Conservation (phyloP, 2,797 vertebrate genomes). For the Phrynocephalus forsythii region DNA sequence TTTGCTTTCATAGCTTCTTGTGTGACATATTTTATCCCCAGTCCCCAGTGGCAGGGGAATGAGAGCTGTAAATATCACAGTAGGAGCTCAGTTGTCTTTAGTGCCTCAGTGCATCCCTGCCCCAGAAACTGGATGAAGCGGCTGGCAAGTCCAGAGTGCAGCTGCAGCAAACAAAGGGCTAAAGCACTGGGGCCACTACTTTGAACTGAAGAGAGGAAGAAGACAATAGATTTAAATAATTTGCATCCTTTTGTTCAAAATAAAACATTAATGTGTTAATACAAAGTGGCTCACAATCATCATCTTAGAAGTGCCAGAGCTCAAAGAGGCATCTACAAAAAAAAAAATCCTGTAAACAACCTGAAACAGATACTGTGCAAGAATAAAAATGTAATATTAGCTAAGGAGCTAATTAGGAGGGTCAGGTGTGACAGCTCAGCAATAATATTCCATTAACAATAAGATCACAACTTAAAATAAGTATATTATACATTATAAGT, state of each 20-base stretch:
- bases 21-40: constrained; percentile 6
- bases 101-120: background rate
- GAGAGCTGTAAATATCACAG: background rate
- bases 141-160: background rate
- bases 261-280: background rate
- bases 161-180: background rate
- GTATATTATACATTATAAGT: no score
- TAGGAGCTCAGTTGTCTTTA: background rate
- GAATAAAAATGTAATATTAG: no score
- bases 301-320: background rate
- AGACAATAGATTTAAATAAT: background rate
- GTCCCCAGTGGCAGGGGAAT: constrained; percentile 1
- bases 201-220: no score
- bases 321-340: background rate
- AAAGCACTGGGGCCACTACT: background rate
- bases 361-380: background rate
- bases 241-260: background rate
- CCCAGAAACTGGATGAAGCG: background rate
- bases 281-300: background rate
- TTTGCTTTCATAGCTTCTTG: constrained; percentile 27
- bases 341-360: background rate
- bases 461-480: background rate
- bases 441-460: background rate
- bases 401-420: background rate
- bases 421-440: background rate